phyloP scores from a whole-genome alignment of 2,797 vertebrate species.

The Xyrichtys novacula region DNA sequence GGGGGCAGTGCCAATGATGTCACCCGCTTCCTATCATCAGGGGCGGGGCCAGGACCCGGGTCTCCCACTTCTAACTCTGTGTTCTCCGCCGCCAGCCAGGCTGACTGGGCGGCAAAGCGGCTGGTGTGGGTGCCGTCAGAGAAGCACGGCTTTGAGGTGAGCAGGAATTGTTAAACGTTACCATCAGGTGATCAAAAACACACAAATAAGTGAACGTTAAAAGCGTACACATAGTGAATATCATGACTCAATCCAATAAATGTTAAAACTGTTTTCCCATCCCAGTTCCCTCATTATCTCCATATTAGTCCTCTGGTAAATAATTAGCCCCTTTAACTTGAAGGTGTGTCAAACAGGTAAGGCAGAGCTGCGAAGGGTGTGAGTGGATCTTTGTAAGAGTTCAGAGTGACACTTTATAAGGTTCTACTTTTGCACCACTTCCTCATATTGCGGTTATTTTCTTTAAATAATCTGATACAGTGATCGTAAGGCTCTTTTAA shows the following conservation, averaged over 20 bases:
- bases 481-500: constrained; percentile 27
- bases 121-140: constrained; percentile 95
- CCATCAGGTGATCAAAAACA: too few relatives aligned
- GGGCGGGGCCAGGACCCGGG: constrained; percentile 65
- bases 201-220: background rate
- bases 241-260: background rate
- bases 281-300: constrained; percentile 22
- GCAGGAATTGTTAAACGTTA: constrained; percentile 15
- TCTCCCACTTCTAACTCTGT: constrained; percentile 72
- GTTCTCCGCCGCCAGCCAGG: constrained; percentile 87
- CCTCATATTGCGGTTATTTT: too few relatives aligned
- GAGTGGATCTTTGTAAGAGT: constrained; percentile 13
- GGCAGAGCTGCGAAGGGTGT: constrained; percentile 45
- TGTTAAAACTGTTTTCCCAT: constrained; percentile 29
- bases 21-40: constrained; percentile 85
- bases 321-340: constrained; percentile 56
- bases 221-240: background rate
- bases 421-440: constrained; percentile 11
- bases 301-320: constrained; percentile 54
- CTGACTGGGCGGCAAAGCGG: constrained; percentile 93
- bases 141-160: constrained; percentile 93
- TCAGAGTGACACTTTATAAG: constrained; percentile 26
- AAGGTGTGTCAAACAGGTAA: constrained; percentile 67
- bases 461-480: background rate
- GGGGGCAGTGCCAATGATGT: constrained; percentile 84